Base-by-base conservation (phyloP, 2,888 invertebrate genomes). In the Patella ulyssiponensis region DNA sequence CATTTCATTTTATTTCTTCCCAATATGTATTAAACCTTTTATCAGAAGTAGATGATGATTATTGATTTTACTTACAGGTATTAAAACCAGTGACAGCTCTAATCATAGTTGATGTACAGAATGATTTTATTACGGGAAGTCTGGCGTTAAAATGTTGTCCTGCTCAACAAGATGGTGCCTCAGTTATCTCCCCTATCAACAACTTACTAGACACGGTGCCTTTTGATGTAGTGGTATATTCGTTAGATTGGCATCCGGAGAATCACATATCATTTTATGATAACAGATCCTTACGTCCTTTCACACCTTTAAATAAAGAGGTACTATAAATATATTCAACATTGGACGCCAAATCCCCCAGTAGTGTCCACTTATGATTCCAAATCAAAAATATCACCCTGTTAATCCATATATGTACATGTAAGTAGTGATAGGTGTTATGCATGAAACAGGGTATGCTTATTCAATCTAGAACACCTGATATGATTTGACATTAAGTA, bases 221-320 rank as follows among this genome's bases (percentile, higher is more conserved):
- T 76, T 98, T 98, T 92, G 96, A 97, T 92, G 94, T 95, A 52
- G 95, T 97, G 71, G 96, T 97, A 92, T 99, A 98, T 93, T 97
- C 98, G 0, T 93, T 96, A 86, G 99, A 99, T 93, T 99, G 98
- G 98, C 99, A 99, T 93, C 98, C 98, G 0, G 94, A 95, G 69
- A 95, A 98, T 93, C 98, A 98, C 92, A 96, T 98, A 58, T 98
- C 98, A 11, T 99, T 99, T 92, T 95, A 97, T 84, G 98, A 98
- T 91, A 98, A 98, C 92, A 94, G 97, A 11, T 77, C 82, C 33
- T 51, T 76, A 12, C 76, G 88, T 74, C 82, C 82, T 51, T 58
- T 88, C 44, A 44, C 44, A 44, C 44, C 44, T 44, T 44, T 44
- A 44, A 44, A 44, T 44, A 44, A 44, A 44, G 44, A 44, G 44